These are phyloP conservation scores for Turritopsis rubra DNA, from an alignment of 30 jellyfish, hydroid and myxozoan species.

Conservation along the genomic window DNA sequence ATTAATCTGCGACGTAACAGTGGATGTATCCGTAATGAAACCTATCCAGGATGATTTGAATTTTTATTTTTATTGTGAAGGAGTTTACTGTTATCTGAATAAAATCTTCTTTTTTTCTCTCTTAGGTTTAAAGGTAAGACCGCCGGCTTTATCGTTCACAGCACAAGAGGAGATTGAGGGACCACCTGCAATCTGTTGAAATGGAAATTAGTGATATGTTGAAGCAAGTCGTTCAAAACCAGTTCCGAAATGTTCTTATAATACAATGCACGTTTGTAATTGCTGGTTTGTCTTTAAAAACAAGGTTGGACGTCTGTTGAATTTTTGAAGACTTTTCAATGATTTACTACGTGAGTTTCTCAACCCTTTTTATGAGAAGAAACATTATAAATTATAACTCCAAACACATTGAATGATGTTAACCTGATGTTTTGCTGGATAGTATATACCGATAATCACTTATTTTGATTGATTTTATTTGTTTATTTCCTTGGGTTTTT, in stretches of 20 bases:
- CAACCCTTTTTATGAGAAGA: too few relatives aligned
- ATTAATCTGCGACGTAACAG: not conserved
- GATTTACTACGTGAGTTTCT: too few relatives aligned
- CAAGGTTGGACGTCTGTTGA: too few relatives aligned
- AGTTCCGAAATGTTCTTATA: not conserved
- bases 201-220: too few relatives aligned
- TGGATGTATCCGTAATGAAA: not conserved
- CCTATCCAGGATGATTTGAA: not conserved
- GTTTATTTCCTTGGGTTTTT: not conserved
- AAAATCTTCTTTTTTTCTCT: not conserved
- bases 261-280: too few relatives aligned
- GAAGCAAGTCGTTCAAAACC: too few relatives aligned
- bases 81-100: not conserved
- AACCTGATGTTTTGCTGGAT: too few relatives aligned
- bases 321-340: too few relatives aligned
- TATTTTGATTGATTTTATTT: too few relatives aligned
- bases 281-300: too few relatives aligned
- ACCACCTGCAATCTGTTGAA: slow-evolving; percentile 42
- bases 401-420: too few relatives aligned
- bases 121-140: slow-evolving; percentile 27
- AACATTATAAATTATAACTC: too few relatives aligned
- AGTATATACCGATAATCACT: not conserved
- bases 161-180: slow-evolving; percentile 26
- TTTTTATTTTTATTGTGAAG: not conserved
- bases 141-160: slow-evolving; percentile 35